Evolutionary conservation across 2,113 vertebrate species (phyloP).

Genomic region (Hyaena hyaena): DNA sequence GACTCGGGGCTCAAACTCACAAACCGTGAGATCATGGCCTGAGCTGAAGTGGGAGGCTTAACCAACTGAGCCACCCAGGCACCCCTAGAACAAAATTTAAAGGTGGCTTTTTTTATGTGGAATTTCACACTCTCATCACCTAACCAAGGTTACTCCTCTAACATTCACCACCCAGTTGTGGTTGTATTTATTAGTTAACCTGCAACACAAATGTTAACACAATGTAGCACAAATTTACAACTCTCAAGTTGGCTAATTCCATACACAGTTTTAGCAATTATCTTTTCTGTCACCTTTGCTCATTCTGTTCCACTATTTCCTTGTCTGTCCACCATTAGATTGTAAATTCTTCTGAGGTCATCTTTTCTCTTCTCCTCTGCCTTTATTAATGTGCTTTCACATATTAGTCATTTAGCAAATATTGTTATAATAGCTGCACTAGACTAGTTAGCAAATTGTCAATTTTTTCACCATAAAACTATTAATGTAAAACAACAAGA

Average conservation of each 20-base stretch:
- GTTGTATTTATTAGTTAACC: background rate
- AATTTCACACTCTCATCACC: background rate
- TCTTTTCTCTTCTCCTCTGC: background rate
- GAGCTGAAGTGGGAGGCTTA: no score
- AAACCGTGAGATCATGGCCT: no score
- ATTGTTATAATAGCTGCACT: background rate
- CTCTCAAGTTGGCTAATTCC: background rate
- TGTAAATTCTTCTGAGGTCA: background rate
- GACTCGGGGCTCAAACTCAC: no score
- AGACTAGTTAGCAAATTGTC: background rate
- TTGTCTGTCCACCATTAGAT: background rate
- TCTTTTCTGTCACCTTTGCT: background rate
- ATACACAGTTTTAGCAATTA: background rate
- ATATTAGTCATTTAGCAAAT: background rate
- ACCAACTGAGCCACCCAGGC: no score
- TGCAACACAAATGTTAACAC: background rate
- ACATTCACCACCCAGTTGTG: background rate
- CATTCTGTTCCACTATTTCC: background rate
- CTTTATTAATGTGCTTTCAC: background rate
- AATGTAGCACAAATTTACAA: background rate
- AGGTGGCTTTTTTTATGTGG: background rate
- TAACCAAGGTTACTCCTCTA: background rate
- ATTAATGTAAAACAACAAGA: background rate
- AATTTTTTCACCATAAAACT: background rate
- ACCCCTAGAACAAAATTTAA: background rate